These are phyloP conservation scores for Agrotis segetum DNA, from an alignment of 2,888 invertebrate species.

Conservation along the genomic window DNA sequence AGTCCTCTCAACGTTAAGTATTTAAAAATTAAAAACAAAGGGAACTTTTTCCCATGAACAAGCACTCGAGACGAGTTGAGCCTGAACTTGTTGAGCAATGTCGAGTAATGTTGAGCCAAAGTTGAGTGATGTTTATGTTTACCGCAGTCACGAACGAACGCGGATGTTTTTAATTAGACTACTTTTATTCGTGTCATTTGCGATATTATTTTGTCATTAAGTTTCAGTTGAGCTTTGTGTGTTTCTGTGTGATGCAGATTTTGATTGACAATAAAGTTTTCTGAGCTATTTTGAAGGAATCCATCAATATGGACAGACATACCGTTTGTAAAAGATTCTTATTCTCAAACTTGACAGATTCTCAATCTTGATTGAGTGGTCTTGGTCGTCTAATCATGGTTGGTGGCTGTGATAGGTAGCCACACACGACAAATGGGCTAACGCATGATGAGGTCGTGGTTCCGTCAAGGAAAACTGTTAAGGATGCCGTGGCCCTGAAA, in stretches of 20 bases:
- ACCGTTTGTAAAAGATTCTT: neutral
- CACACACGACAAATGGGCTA: too few species aligned
- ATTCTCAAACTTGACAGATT: too few species aligned
- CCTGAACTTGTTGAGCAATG: constrained; percentile 57
- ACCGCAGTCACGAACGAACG: constrained; percentile 62
- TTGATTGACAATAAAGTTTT: neutral
- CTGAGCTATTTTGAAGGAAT: too few species aligned
- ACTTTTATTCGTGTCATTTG: constrained; percentile 50
- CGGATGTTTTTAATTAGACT: constrained; percentile 63
- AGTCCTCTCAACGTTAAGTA: constrained; percentile 54
- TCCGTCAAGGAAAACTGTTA: too few species aligned
- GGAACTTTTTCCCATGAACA: constrained; percentile 59
- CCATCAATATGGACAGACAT: too few species aligned
- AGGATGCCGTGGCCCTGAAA: too few species aligned
- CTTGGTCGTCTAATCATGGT: too few species aligned
- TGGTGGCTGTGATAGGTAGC: too few species aligned
- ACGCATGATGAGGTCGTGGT: too few species aligned
- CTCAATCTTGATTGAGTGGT: too few species aligned
- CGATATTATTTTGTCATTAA: constrained; percentile 12
- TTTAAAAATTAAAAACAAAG: constrained; percentile 68
- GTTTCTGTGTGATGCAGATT: neutral
- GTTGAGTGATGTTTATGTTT: constrained; percentile 62
- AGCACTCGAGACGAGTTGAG: constrained; percentile 64
- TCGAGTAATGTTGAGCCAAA: constrained; percentile 51
- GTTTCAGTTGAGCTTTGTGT: neutral